Evolutionary conservation across 2,888 invertebrate genomes (phyloP).

Genomic region (Coenonympha glycerion): DNA sequence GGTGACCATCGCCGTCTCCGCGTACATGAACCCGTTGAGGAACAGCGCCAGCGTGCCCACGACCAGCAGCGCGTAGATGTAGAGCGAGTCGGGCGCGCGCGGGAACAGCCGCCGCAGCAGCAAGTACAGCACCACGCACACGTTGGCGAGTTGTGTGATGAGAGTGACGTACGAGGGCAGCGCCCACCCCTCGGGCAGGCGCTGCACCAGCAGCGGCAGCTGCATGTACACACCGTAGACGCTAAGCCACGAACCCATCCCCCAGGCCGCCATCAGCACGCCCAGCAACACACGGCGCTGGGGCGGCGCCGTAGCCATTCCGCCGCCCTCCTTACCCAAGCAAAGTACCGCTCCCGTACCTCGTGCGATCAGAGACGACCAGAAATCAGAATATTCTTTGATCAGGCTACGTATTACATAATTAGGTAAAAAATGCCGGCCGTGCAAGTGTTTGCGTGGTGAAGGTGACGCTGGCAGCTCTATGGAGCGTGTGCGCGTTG

Average conservation of each 20-base stretch:
- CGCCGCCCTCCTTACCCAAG: no score
- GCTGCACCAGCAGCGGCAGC: slow-evolving; percentile 87
- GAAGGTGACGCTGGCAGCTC: no score
- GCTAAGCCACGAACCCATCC: slow-evolving; percentile 89
- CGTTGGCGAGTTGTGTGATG: slow-evolving; percentile 87
- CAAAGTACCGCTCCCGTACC: no score
- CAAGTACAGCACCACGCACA: slow-evolving; percentile 85
- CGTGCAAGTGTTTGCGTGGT: no score
- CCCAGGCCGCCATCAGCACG: slow-evolving; percentile 84
- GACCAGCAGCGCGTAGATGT: slow-evolving; percentile 73
- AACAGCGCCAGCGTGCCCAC: slow-evolving; percentile 75
- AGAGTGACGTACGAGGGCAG: slow-evolving; percentile 89
- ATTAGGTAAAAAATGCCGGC: no score
- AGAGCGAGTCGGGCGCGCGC: slow-evolving; percentile 64
- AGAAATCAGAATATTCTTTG: no score
- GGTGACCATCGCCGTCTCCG: slow-evolving; percentile 71
- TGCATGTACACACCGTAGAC: slow-evolving; percentile 93
- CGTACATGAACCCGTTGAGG: slow-evolving; percentile 77
- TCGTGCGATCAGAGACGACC: no score
- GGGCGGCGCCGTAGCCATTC: no score
- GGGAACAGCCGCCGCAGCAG: slow-evolving; percentile 62
- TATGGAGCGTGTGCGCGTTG: no score
- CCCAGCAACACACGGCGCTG: slow-evolving; percentile 77
- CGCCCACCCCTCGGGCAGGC: slow-evolving; percentile 90
- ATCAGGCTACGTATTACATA: no score